These are phyloP conservation scores for Leptodactylus fuscus DNA, from an alignment of 2,113 vertebrate species.

Conservation along the genomic window DNA sequence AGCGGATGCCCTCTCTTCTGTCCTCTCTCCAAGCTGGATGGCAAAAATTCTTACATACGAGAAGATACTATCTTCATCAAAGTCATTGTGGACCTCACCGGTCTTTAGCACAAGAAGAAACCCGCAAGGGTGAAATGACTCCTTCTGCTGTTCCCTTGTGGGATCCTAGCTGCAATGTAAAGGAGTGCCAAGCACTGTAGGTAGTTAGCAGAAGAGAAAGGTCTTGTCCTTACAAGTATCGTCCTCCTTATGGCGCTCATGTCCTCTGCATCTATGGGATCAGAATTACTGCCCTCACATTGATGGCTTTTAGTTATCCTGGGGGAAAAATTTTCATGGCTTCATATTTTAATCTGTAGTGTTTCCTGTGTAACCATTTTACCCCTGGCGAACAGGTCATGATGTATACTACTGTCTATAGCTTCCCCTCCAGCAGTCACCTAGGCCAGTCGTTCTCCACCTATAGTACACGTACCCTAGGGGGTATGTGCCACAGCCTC, in stretches of 20 bases:
- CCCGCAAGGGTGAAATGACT: not conserved
- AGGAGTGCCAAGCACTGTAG: no score
- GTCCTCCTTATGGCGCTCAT: no score
- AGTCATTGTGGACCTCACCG: conserved; percentile 92
- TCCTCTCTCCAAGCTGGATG: conserved; percentile 85
- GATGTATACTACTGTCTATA: not conserved
- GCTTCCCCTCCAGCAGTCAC: not conserved
- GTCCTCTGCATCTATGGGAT: not conserved
- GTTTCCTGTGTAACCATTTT: not conserved
- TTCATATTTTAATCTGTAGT: not conserved
- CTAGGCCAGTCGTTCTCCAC: no score
- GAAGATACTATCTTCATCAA: conserved; percentile 96
- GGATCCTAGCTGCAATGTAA: no score
- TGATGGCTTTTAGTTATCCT: not conserved
- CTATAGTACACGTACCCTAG: no score
- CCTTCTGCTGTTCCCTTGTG: not conserved
- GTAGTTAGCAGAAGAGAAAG: no score
- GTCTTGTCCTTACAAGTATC: no score
- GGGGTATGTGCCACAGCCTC: no score
- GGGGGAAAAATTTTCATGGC: not conserved
- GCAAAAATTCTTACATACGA: conserved; percentile 87
- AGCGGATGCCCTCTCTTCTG: conserved; percentile 97
- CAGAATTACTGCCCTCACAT: not conserved
- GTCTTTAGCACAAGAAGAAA: conserved; percentile 66
- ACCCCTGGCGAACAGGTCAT: not conserved